Base-by-base conservation (phyloP, 2,113 vertebrate species). In the Heptranchias perlo region DNA sequence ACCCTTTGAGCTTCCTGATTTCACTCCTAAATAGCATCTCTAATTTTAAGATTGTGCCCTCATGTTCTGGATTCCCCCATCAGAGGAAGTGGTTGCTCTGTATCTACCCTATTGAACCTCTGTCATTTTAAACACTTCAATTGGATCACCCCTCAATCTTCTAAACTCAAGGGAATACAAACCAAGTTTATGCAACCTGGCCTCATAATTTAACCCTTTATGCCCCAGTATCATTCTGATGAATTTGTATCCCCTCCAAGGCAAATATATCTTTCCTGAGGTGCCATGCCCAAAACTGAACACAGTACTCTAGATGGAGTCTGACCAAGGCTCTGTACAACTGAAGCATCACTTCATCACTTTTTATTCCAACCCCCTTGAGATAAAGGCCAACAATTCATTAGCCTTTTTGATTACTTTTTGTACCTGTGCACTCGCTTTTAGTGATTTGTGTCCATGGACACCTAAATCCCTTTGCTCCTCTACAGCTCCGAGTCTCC, bases 281-380 rank as follows among this genome's bases (percentile, higher is more conserved):
- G 18, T 47, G 4, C 39, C 14, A 1, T 21, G 18, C 2, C 44
- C 82, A 87, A 52, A 87, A 23, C 2, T 11, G 49, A 87, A 31
- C 11, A 0, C 47, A 0, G 7, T 87, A 87, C 84, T 31, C 28
- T 31, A 82, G 4, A 82, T n/a, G 76, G 76, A 13, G 11, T 82
- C 25, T 87, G 84, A 87, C 21, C 10, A 28, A 31, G 84, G 1
- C 25, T 44, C 21, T 44, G 47, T 5, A 4, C 1, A 21, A 47
- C 25, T 58, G 25, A 89, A 54, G 25, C 35, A 54, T 31, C 49
- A 54, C 69, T 76, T 82, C n/a, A 82, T 82, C 44, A 39, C 13
- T 82, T 82, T 61, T 6, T 61, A 87, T 61, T 92, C 89, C 54
- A 62, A 92, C n/a, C 54, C 35, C 35, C 89, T 92, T 92, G 89